Evolutionary conservation across 2,113 vertebrate genomes (phyloP), one percentile per base, ranked within the genome.

Genomic region (Chaetops frenatus): DNA sequence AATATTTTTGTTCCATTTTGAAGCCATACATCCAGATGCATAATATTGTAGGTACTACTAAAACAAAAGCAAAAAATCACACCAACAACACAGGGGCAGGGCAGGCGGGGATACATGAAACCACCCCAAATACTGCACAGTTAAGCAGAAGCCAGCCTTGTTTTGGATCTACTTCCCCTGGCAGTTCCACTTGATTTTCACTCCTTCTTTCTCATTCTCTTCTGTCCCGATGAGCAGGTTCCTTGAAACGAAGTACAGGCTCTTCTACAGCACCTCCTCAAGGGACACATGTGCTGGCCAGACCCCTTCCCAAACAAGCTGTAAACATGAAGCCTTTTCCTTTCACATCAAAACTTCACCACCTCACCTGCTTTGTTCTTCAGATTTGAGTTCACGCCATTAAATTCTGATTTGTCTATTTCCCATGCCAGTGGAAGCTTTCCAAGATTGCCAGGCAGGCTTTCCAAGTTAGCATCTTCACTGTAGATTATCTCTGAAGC

Each of bases 401-500:
- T 98, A 90, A 99, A 99, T 95, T 99, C 99, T 0, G 98, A 98
- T 45, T 99, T 99, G 95, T 99, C 99, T 6, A 99, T 99, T 96
- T 99, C 99, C 99, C 99, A 99, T 12, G 99, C 99, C 35, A 99
- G 95, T 35, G 99, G 98, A 42, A 98, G 98, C 86, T 99, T 99
- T 27, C 96, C 96, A 79, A 98, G 97, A 74, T 96, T 97, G 11
- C 86, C 97, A 69, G 98, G 94, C 96, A 98, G 96, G 57, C 97
- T 97, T 65, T 98, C 98, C 98, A 99, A 97, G 93, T 98, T 98
- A 92, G 97, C 96, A 92, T 98, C 99, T 82, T 98, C 98, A 12
- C 98, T 97, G 61, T 98, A 97, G 70, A 98, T 98, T 62, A 97
- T 94, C 25, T 97, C 98, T 12, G 98, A 97, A 33, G 97, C 92